Base-by-base conservation (phyloP, 2,888 invertebrate species). In the Coelinius sp. region DNA sequence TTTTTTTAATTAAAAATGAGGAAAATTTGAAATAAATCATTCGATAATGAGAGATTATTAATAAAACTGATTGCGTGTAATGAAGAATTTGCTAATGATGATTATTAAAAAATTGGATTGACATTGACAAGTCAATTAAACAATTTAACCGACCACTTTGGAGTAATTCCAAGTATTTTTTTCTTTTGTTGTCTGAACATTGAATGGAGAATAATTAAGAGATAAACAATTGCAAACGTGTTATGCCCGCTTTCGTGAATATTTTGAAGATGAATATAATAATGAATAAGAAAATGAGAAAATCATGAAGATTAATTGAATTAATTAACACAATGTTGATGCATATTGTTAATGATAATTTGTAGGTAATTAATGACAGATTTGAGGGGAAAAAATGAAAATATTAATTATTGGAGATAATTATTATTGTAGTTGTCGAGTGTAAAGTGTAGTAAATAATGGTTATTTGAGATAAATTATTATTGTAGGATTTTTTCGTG, bases 201-300 rank as follows among this genome's bases (percentile, higher is more conserved):
- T 65, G 59, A 38, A 66, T 35, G 4, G 52, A 24, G 31, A 64
- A 44, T n/a, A 59, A 53, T 22, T 38, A 49, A 64, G 62, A 3
- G 25, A 68, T 46, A 41, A 62, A 22, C 44, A 38, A 20, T 38
- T 49, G 31, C 35, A 7, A 66, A 69, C 31, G 44, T 63, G 44
- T 68, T 64, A 25, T 67, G 66, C 63, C 71, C 75, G 76, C 76
- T 77, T 77, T 52, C 71, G 74, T 76, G 73, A 75, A 62, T 63
- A 67, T 66, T 38, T 38, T 14, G 27, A 27, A 63, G 7, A 24
- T 71, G 7, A 27, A 46, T 17, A 10, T 56, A 10, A 22, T 24
- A n/a, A 20, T n/a, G n/a, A 41, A 2, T 5, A 14, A 49, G 17
- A 14, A 5, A n/a, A n/a, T 14, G 3, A 2, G 2, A n/a, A n/a